Conservation (phyloP, 2,113 vertebrate genomes). For the Pseudolaguvia tuberculata region DNA sequence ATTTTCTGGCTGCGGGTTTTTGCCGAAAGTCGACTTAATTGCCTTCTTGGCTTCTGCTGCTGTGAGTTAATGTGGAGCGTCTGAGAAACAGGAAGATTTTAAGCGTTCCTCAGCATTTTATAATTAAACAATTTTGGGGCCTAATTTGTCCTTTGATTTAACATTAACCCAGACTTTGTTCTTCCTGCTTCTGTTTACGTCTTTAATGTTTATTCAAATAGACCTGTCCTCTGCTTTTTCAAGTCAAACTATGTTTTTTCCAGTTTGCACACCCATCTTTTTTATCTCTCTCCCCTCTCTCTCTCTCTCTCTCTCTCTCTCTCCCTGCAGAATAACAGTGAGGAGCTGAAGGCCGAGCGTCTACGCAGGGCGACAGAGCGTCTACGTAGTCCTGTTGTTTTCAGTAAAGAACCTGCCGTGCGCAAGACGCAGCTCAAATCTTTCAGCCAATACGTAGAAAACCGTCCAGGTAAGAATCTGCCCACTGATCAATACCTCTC, state of each 20-base stretch:
- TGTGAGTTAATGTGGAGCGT: conserved; percentile 42
- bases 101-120: conserved; percentile 37
- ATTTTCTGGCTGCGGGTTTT: conserved; percentile 75
- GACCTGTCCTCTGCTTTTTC: conserved; percentile 18
- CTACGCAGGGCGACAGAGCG: conserved; percentile 84
- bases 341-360: conserved; percentile 81
- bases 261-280: not conserved
- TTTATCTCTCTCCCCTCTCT: conserved; percentile 8
- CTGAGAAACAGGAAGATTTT: conserved; percentile 21
- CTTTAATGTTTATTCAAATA: conserved; percentile 41
- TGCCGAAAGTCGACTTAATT: conserved; percentile 79
- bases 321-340: conserved; percentile 77
- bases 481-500: not conserved
- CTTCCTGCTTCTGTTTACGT: not conserved
- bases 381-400: conserved; percentile 87
- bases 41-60: conserved; percentile 56
- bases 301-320: conserved; percentile 32
- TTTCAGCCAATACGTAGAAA: conserved; percentile 97
- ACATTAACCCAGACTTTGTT: conserved; percentile 30
- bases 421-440: conserved; percentile 97
- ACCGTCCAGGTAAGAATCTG: conserved; percentile 82
- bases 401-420: conserved; percentile 89
- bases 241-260: conserved; percentile 16
- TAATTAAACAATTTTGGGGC: conserved; percentile 39
- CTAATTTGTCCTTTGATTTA: conserved; percentile 48